phyloP scores from a whole-genome alignment of 1,140 invertebrate genomes.

The Atta colombica region DNA sequence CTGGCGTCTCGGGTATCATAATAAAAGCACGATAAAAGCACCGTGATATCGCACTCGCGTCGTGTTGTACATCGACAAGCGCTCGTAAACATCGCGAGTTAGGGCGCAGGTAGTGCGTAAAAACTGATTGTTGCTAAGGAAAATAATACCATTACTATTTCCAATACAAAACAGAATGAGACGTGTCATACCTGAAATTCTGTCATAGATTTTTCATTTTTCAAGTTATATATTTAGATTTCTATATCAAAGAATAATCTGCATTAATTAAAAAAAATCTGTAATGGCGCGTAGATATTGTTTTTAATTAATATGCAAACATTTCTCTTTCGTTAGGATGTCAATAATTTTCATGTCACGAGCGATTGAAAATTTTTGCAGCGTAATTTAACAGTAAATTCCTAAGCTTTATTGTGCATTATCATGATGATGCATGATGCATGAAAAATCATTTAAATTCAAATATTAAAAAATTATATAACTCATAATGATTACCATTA shows the following conservation, averaged over 20 bases:
- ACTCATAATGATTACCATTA: not conserved
- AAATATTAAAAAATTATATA: not conserved
- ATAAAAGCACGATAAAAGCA: slow-evolving; percentile 57
- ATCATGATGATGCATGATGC: not conserved
- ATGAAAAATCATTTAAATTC: not conserved
- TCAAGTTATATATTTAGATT: not conserved
- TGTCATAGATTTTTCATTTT: not conserved
- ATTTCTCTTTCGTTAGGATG: not conserved
- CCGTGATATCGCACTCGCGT: slow-evolving; percentile 42
- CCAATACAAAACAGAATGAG: not conserved
- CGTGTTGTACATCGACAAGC: slow-evolving; percentile 45
- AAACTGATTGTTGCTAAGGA: slow-evolving; percentile 27
- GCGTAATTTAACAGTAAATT: not conserved
- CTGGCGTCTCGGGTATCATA: slow-evolving; percentile 56
- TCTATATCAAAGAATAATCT: not conserved
- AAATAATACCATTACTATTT: not conserved
- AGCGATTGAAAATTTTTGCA: not conserved
- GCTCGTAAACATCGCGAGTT: slow-evolving; percentile 43
- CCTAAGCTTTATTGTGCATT: not conserved
- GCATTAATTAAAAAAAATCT: not conserved
- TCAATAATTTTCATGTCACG: not conserved
- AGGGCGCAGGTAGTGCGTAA: slow-evolving; percentile 30
- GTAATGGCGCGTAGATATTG: not conserved
- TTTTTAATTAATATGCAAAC: not conserved
- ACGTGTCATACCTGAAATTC: not conserved